Base-by-base conservation (phyloP, 53 echinoderm and acorn worm species). In the Crossaster papposus region DNA sequence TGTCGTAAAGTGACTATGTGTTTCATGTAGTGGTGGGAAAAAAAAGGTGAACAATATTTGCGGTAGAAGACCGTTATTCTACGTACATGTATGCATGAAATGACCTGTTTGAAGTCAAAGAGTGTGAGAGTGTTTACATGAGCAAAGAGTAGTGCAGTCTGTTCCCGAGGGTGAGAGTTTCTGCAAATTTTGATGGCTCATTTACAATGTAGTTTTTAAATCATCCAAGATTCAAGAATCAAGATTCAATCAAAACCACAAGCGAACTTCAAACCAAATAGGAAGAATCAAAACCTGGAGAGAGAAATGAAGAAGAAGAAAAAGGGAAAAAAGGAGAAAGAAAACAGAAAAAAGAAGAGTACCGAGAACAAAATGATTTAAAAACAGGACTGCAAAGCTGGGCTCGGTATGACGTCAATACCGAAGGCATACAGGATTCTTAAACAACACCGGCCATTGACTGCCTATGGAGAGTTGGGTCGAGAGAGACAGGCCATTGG, bases 351-450 rank as follows among this genome's bases (percentile, higher is more conserved):
- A 26, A 23, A 12, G 28, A 23, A 12, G 28, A 26, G 24, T 68
- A n/a, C 24, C 28, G 24, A 68, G 28, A 68, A 68, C 68, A 68
- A 68, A 68, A 68, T 23, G 4, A 4, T n/a, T 26, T 23, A 62
- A 62, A 62, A 11, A 5, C 6, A 23, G 28, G 36, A 65, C 35
- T 36, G 51, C 62, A 75, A 63, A 34, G 58, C 58, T 76, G 23
- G 17, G 33, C 76, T 55, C 44, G 28, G 87, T 75, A 87, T 87
- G 87, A 87, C 87, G 87, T 87, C 87, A 87, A 77, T 87, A 13
- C 20, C 29, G 36, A 77, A 62, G 44, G 76, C 58, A 87, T 58
- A 51, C 75, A 58, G 24, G 63, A 32, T 58, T 53, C 44, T 87
- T 58, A 63, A 87, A 31, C 76, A 75, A 87, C 87, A 87, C 30